These are phyloP conservation scores for Silurus aristotelis DNA, from an alignment of 2,797 vertebrate species.

Conservation along the genomic window DNA sequence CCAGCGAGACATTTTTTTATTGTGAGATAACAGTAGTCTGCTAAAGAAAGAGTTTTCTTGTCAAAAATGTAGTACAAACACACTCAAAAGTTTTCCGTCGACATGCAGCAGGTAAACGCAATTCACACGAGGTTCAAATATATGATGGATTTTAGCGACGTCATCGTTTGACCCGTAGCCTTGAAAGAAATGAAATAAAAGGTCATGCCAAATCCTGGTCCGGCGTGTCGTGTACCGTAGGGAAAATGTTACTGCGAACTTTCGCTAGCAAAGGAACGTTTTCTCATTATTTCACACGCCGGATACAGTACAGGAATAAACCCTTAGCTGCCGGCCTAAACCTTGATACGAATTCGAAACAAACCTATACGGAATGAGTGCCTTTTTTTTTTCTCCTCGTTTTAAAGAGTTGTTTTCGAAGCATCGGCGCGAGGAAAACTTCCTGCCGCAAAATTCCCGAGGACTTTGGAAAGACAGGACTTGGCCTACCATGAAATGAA, in stretches of 20 bases:
- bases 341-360: conserved; percentile 24
- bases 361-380: conserved; percentile 15
- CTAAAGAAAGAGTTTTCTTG: not conserved
- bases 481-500: not conserved
- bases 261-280: conserved; percentile 35
- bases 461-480: conserved; percentile 12
- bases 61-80: conserved; percentile 16
- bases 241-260: conserved; percentile 32
- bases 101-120: conserved; percentile 21
- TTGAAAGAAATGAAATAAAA: conserved; percentile 4
- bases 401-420: not conserved
- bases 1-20: not conserved
- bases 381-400: not conserved
- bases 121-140: conserved; percentile 15
- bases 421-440: conserved; percentile 5
- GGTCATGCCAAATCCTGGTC: conserved; percentile 33
- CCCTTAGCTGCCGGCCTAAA: conserved; percentile 32
- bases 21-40: not conserved
- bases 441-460: not conserved
- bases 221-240: not conserved
- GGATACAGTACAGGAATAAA: conserved; percentile 29
- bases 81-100: conserved; percentile 6
- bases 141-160: not conserved
- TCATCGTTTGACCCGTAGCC: conserved; percentile 13
- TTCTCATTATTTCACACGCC: conserved; percentile 15